phyloP scores from a whole-genome alignment of 1,140 invertebrate species.

The Helicorthomorpha holstii region DNA sequence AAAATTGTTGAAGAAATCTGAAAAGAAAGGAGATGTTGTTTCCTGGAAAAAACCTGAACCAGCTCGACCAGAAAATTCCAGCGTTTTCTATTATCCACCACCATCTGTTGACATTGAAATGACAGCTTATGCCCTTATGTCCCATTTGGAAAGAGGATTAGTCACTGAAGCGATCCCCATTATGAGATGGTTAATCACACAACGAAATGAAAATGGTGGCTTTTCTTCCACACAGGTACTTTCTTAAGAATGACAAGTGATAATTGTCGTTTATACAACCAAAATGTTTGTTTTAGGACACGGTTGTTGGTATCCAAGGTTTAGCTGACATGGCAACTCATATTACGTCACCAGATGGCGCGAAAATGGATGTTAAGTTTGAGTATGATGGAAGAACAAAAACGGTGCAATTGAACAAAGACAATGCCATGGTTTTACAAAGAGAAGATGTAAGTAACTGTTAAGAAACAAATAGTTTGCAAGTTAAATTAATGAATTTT shows the following conservation, averaged over 20 bases:
- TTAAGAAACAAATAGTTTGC: no score
- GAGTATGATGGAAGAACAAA: conserved; percentile 34
- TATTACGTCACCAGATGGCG: conserved; percentile 31
- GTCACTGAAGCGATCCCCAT: conserved; percentile 53
- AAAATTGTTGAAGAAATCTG: neutral
- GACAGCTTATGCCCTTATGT: conserved; percentile 61
- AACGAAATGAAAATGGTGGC: conserved; percentile 61
- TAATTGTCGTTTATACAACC: conserved; percentile 1
- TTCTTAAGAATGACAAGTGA: neutral
- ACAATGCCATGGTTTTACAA: conserved; percentile 57
- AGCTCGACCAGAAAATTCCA: conserved; percentile 36
- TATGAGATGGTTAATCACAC: conserved; percentile 63
- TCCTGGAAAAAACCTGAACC: conserved; percentile 25
- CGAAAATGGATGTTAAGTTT: conserved; percentile 34
- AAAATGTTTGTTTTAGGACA: conserved; percentile 33
- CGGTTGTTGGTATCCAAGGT: conserved; percentile 50
- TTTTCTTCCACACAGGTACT: conserved; percentile 54
- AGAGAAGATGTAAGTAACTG: conserved; percentile 37
- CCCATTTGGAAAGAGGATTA: conserved; percentile 44
- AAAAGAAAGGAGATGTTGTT: neutral
- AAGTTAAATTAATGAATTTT: conserved; percentile 2
- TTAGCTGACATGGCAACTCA: conserved; percentile 48
- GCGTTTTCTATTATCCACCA: conserved; percentile 43
- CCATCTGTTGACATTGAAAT: conserved; percentile 70
- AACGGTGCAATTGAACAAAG: conserved; percentile 39